Evolutionary conservation across 2,113 vertebrate genomes (phyloP), one percentile per base, ranked within the genome.

Genomic region (Circaetus gallicus): DNA sequence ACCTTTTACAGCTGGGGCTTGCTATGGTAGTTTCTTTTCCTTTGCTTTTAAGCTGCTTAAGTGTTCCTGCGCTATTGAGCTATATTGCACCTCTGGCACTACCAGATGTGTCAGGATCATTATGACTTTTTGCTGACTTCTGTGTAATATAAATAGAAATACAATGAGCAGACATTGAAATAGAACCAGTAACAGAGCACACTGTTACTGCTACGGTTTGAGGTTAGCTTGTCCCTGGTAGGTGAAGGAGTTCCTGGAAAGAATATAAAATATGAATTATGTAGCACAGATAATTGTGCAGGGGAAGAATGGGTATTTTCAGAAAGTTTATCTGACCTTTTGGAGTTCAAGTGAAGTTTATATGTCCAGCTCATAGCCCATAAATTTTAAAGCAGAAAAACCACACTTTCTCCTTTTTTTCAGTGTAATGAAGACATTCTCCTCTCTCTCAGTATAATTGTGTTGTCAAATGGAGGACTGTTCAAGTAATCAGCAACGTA

Each of bases 401-500:
- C 4, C 43, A 31, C 18, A 7, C 32, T 88, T 84, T 90, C 38
- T 91, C 36, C 26, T 80, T 86, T 94, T 28, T 91, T 86, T 72
- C 79, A 38, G 53, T 17, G 69, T 90, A 97, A 98, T 96, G 93
- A 97, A 98, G 96, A 98, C 93, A 91, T 96, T 97, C 94, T 82
- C 71, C 78, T 84, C 80, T 95, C 77, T 92, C 91, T 92, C 84
- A 42, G 66, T 89, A 26, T 96, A 97, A 97, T 97, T 97, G 93
- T 91, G 53, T 94, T 97, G 97, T 98, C 95, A 97, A 95, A 97
- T 86, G 74, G 86, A 97, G 95, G 90, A 81, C 94, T 96, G 93
- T 84, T 97, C 62, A 96, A 97, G 90, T 97, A 98, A 98, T 98
- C 98, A 97, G 92, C 80, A 81, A 86, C 0, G 0, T 98, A 97